Evolutionary conservation across 2,797 vertebrate species (phyloP).

Genomic region (Octomys mimax): DNA sequence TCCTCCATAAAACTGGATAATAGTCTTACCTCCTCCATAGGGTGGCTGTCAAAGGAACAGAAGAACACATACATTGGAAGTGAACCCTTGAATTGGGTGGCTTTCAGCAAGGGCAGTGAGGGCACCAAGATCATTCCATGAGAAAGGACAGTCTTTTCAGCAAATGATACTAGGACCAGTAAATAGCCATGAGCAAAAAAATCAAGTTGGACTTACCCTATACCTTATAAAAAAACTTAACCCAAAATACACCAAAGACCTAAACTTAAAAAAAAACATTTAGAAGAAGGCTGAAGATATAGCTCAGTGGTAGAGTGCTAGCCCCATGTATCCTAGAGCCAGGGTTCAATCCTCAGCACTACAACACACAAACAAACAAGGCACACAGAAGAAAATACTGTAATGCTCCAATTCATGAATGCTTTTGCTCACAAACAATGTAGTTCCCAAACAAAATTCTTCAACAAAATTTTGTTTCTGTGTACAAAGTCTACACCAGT

Average conservation of each 20-base stretch:
- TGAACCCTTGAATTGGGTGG: background rate
- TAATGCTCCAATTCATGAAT: background rate
- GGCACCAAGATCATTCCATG: background rate
- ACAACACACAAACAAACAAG: background rate
- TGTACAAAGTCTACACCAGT: background rate
- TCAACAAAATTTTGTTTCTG: background rate
- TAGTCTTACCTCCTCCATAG: background rate
- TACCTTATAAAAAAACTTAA: background rate
- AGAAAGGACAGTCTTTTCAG: background rate
- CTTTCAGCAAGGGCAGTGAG: background rate
- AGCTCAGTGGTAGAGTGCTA: background rate
- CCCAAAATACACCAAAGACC: background rate
- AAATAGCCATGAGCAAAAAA: background rate
- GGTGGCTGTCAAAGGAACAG: background rate
- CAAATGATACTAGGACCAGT: background rate
- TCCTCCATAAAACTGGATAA: background rate
- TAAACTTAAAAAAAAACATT: background rate
- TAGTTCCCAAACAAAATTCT: background rate
- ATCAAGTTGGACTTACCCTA: background rate
- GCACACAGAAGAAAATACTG: background rate
- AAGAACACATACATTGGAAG: background rate
- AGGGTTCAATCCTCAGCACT: background rate
- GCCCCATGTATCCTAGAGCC: background rate
- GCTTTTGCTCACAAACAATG: background rate
- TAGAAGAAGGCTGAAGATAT: background rate